A percentile compares a stretch with the other conserved stretches of the same genome.
phyloP scores from a whole-genome alignment of 1,140 invertebrate genomes.

The Sycophaga agraensis region DNA sequence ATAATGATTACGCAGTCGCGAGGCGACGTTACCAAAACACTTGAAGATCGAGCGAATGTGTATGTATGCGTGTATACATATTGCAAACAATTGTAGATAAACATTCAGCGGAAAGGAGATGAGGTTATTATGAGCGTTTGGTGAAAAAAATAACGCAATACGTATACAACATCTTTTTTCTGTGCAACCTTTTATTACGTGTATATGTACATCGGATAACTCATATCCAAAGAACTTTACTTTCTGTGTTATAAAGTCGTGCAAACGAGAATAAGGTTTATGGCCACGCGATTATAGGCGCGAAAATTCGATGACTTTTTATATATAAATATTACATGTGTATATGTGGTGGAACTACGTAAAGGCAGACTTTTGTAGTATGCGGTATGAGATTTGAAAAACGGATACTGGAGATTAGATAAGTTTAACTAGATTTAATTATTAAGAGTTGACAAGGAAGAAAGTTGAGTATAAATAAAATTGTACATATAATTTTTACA shows the following conservation, averaged over 20 bases:
- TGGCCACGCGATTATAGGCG: not conserved
- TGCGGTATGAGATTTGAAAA: not conserved
- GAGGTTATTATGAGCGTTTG: not conserved
- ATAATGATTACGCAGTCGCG: slow-evolving; percentile 2
- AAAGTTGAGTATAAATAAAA: too few species aligned
- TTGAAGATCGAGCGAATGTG: not conserved
- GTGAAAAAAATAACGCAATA: not conserved
- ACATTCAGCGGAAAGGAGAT: not conserved
- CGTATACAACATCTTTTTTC: slow-evolving; percentile 1
- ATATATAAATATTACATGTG: slow-evolving; percentile 7
- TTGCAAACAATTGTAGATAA: slow-evolving; percentile 24
- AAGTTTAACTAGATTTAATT: slow-evolving; percentile 27
- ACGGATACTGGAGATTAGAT: not conserved
- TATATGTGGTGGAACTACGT: slow-evolving; percentile 1
- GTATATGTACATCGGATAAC: not conserved
- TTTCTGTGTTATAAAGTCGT: slow-evolving; percentile 11
- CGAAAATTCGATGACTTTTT: slow-evolving; percentile 8
- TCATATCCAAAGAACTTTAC: slow-evolving; percentile 11
- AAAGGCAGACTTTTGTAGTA: not conserved
- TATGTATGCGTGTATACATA: slow-evolving; percentile 13
- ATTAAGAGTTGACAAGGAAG: too few species aligned
- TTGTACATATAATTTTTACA: too few species aligned
- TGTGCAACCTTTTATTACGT: not conserved
- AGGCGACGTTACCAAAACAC: slow-evolving; percentile 21
- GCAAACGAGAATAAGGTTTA: not conserved